Base-by-base conservation (phyloP, 1,140 invertebrate genomes). In the Bombus vancouverensis region DNA sequence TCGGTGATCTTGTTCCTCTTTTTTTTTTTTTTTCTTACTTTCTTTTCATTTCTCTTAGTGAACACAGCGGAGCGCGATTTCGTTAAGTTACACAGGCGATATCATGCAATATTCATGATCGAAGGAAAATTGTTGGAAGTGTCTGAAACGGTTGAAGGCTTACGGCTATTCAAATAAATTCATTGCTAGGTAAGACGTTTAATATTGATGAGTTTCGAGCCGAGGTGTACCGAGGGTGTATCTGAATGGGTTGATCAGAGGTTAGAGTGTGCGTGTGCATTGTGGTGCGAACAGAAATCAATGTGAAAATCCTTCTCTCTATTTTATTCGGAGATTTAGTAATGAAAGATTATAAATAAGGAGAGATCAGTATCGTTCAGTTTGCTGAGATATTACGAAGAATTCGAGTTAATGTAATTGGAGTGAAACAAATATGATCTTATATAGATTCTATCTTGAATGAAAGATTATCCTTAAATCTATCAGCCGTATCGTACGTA, bases 111-210 rank as follows among this genome's bases (percentile, higher is more conserved):
- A 74, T 74, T 74, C 73, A 74, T 74, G 73, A 53, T 53, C 44
- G 44, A 34, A 53, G 32, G 44, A 34, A 74, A 74, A 73, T 73
- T 44, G 72, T 73, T 73, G 72, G 42, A 73, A 73, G 72, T 73
- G 42, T 73, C 72, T 73, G 72, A 73, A 74, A 74, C 32, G 73
- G 73, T 53, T 53, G 71, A 73, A 73, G 71, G 71, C 72, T 74
- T 74, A 74, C 72, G 72, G n/a, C 73, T 74, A 74, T 74, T 74
- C 73, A 74, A 74, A 74, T 74, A 74, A 74, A 74, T 74, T 74
- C 73, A 74, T 74, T 74, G 73, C 73, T 53, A n/a, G n/a, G 73
- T 74, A 74, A 74, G 73, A 53, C 73, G 73, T 74, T 74, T 74
- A 74, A 74, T 74, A 74, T 74, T 74, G 73, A 74, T 74, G 73